These are phyloP conservation scores for Agriopis aurantiaria DNA, from an alignment of 2,888 invertebrate genomes.

Conservation along the genomic window DNA sequence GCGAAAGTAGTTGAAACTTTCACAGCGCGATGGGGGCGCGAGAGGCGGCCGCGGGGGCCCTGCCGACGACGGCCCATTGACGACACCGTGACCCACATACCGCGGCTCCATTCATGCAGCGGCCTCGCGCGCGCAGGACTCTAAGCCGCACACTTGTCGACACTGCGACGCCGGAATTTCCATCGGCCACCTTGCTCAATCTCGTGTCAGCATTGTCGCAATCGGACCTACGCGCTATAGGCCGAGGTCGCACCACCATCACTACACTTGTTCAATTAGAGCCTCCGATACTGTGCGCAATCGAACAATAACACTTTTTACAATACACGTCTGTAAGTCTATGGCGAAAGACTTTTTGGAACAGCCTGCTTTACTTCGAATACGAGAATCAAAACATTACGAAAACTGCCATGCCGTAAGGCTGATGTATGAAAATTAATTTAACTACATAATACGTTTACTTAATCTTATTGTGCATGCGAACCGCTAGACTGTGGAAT, in stretches of 20 bases:
- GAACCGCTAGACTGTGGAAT: too few relatives aligned
- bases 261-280: slow-evolving; percentile 83
- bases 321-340: slow-evolving; percentile 45
- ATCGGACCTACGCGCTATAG: slow-evolving; percentile 65
- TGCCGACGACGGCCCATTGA: slow-evolving; percentile 81
- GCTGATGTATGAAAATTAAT: too few relatives aligned
- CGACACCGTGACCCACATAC: slow-evolving; percentile 86
- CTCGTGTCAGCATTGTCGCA: slow-evolving; percentile 73
- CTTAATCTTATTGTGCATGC: too few relatives aligned
- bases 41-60: slow-evolving; percentile 78
- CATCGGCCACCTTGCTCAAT: slow-evolving; percentile 79
- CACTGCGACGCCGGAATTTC: slow-evolving; percentile 76
- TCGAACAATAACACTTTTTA: slow-evolving; percentile 56
- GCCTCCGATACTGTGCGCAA: slow-evolving; percentile 68
- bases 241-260: slow-evolving; percentile 74
- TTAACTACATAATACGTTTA: too few relatives aligned
- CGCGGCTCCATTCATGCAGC: slow-evolving; percentile 83
- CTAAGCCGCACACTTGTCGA: slow-evolving; percentile 65
- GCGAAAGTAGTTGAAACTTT: slow-evolving; percentile 86
- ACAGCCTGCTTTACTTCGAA: slow-evolving; percentile 18
- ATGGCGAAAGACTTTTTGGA: slow-evolving; percentile 42
- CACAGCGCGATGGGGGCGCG: slow-evolving; percentile 82
- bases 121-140: slow-evolving; percentile 80
- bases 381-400: slow-evolving; percentile 22
- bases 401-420: slow-evolving; percentile 1